These are phyloP conservation scores for Sesia apiformis DNA, from an alignment of 2,888 invertebrate genomes.

Conservation along the genomic window DNA sequence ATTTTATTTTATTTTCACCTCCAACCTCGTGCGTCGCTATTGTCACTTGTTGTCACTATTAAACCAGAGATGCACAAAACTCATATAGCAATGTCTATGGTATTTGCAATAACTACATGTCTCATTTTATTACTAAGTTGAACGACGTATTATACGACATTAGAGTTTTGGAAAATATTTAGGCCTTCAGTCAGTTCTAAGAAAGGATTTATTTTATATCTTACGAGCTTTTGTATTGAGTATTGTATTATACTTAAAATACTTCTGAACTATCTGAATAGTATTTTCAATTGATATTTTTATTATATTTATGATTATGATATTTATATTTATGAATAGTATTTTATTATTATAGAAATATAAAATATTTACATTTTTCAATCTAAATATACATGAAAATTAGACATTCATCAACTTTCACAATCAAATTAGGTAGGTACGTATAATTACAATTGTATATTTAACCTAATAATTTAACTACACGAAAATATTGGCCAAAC, in stretches of 20 bases:
- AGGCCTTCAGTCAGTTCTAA: neutral
- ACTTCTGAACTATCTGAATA: neutral
- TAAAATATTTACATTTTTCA: neutral
- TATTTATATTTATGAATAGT: neutral
- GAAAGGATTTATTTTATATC: neutral
- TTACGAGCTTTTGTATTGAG: neutral
- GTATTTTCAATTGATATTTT: too few relatives aligned
- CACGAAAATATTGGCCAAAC: slow-evolving; percentile 3
- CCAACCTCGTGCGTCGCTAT: too few relatives aligned
- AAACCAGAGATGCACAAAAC: too few relatives aligned
- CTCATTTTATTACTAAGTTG: too few relatives aligned
- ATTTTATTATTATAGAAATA: neutral
- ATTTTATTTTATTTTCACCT: too few relatives aligned
- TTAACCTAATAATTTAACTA: slow-evolving; percentile 41
- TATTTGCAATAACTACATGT: too few relatives aligned
- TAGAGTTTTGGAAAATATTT: neutral
- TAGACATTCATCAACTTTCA: slow-evolving; percentile 31
- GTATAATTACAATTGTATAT: slow-evolving; percentile 35
- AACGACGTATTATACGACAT: too few relatives aligned
- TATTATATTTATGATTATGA: neutral
- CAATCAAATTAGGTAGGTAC: slow-evolving; percentile 49
- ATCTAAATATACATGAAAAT: neutral
- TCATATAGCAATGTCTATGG: too few relatives aligned
- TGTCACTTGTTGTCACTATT: too few relatives aligned
- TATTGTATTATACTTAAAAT: neutral